Evolutionary conservation across 2,113 vertebrate species (phyloP), one percentile per base, ranked within the genome.

Genomic region (Scytalopus superciliaris): DNA sequence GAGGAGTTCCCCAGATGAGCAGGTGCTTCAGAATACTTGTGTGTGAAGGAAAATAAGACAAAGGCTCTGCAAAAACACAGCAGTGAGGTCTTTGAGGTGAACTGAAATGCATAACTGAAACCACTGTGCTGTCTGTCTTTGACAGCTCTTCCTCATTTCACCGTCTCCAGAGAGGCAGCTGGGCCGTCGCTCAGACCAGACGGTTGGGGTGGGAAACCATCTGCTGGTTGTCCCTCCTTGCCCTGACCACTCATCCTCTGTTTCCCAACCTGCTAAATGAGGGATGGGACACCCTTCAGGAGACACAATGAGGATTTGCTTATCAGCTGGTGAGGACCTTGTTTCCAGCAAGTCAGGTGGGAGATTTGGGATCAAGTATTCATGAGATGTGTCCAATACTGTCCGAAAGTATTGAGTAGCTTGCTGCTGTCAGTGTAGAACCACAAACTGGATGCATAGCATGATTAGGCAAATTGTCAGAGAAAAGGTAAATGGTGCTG

Each of bases 51-150:
- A 91, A 92, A 68, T 7, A 60, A 84, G 52, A 37, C 27, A 81
- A 78, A 91, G n/a, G n/a, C 0, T 0, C 56, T 87, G 52, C 60
- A 94, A 76, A 94, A 91, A 78, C 2, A 10, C 56, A 82, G 37
- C 56, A 75, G 28, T 0, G 0, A 94, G 59, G 59, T 85, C 66
- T 79, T 60, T 39, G 90, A 96, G 70, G 59, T 85, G 81, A 94
- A 76, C 81, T 79, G 84, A 94, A 96, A 91, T 25, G 52, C 37
- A 53, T 66, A 94, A 76, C 89, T 69, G 95, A 96, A 96, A 95
- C 94, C 64, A 4, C 53, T 62, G 27, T 50, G 81, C 17, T 89
- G 84, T 84, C 57, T 82, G 84, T 81, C 80, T 93, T 81, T 90
- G 68, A 82, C 77, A 84, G 68, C 62, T 82, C 94, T 95, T 96